phyloP scores from a whole-genome alignment of 2,797 vertebrate genomes.

The Rhyacichthys aspro region DNA sequence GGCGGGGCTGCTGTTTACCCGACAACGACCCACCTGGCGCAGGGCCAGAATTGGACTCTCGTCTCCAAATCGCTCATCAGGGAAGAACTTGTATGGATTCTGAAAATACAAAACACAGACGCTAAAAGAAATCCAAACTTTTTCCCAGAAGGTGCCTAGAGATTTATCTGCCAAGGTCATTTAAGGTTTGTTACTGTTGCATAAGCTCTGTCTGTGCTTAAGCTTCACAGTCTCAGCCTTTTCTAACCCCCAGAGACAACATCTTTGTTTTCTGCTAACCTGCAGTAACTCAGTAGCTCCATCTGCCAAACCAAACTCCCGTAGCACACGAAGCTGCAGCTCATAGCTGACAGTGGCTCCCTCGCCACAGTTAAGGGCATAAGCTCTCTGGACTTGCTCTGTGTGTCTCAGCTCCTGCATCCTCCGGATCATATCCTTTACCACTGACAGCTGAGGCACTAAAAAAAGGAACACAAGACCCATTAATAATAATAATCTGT shows the following conservation, averaged over 20 bases:
- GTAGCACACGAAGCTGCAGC: constrained; percentile 94
- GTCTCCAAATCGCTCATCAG: constrained; percentile 96
- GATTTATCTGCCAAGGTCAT: constrained; percentile 4
- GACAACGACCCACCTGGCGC: constrained; percentile 91
- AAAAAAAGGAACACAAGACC: constrained; percentile 21
- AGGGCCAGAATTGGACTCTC: constrained; percentile 95
- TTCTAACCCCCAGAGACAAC: constrained; percentile 12
- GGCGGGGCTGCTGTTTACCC: constrained; percentile 93
- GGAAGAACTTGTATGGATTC: constrained; percentile 99
- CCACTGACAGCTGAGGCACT: constrained; percentile 89
- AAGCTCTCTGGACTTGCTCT: constrained; percentile 95
- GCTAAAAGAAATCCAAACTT: background rate
- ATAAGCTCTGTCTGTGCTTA: constrained; percentile 9
- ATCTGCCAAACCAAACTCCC: constrained; percentile 94
- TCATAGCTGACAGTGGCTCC: constrained; percentile 96
- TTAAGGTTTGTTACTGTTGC: constrained; percentile 2
- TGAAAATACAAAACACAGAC: constrained; percentile 52
- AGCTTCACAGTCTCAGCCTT: constrained; percentile 71
- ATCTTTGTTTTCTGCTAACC: constrained; percentile 73
- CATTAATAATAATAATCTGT: background rate
- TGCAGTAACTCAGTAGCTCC: constrained; percentile 95
- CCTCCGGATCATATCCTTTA: constrained; percentile 94
- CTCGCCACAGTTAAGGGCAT: constrained; percentile 95
- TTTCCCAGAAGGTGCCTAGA: background rate
- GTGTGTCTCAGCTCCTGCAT: constrained; percentile 94